Conservation (phyloP, 2,113 vertebrate genomes). For the Corynorhinus townsendii region DNA sequence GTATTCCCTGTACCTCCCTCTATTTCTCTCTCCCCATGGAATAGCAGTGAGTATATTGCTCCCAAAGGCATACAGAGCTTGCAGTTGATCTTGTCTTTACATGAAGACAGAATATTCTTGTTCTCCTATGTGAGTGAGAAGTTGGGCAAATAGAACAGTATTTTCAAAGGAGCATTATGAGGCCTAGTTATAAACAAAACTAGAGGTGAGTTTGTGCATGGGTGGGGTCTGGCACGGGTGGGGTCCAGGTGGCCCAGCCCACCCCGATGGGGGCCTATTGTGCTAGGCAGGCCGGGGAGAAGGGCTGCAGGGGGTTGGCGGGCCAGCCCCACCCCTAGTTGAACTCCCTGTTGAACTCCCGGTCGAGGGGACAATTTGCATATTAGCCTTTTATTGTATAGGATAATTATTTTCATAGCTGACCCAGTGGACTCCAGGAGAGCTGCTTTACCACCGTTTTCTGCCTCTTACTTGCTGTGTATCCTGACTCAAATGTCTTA, state of each 20-base stretch:
- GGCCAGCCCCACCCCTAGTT: too few relatives aligned
- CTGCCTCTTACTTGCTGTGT: neutral
- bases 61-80: neutral
- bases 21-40: neutral
- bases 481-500: neutral
- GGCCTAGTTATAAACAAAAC: neutral
- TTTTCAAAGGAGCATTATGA: neutral
- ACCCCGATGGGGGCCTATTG: too few relatives aligned
- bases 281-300: too few relatives aligned
- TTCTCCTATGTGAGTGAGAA: neutral
- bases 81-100: neutral
- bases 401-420: neutral
- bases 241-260: too few relatives aligned
- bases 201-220: neutral
- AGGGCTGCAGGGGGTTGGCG: too few relatives aligned
- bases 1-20: neutral
- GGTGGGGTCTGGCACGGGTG: too few relatives aligned
- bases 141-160: neutral
- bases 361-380: too few relatives aligned
- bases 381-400: too few relatives aligned
- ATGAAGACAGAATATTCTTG: neutral
- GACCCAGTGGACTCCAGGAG: neutral
- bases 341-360: too few relatives aligned
- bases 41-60: neutral
- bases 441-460: neutral